A percentile compares a stretch with the other conserved stretches of the same genome.
phyloP scores from a whole-genome alignment of 37 sponge, comb jelly and placozoan genomes.

The Agelas oroides region DNA sequence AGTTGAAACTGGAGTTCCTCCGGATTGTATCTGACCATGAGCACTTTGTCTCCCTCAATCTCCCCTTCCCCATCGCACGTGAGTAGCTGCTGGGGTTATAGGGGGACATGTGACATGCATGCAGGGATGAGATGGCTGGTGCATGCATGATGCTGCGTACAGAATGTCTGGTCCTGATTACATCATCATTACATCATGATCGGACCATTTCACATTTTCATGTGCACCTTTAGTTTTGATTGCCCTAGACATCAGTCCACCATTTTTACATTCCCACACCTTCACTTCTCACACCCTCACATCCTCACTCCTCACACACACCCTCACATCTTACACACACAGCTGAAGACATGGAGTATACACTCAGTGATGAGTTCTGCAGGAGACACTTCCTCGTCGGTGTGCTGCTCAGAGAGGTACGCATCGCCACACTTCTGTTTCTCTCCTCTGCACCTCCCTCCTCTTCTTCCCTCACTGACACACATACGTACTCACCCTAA shows the following conservation, averaged over 20 bases:
- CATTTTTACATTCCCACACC: not conserved
- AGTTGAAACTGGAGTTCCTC: slow-evolving; percentile 86
- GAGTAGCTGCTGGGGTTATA: not conserved
- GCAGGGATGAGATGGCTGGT: too few relatives aligned
- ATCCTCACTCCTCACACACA: not conserved
- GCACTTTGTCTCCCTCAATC: slow-evolving; percentile 91
- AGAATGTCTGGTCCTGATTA: too few relatives aligned
- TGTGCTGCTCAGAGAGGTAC: slow-evolving; percentile 84
- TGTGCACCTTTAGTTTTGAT: not conserved
- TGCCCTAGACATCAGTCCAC: not conserved
- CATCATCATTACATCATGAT: too few relatives aligned
- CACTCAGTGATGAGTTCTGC: slow-evolving; percentile 83
- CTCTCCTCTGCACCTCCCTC: too few relatives aligned
- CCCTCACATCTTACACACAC: not conserved
- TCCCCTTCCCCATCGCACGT: slow-evolving; percentile 66
- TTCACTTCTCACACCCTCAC: not conserved
- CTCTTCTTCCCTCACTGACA: too few relatives aligned
- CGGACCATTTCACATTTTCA: not conserved
- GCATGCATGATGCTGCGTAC: too few relatives aligned
- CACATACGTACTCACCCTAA: too few relatives aligned
- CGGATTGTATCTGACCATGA: slow-evolving; percentile 85
- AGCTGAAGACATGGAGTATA: slow-evolving; percentile 45
- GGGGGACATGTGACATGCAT: too few relatives aligned
- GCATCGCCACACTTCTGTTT: not conserved
- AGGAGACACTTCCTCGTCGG: slow-evolving; percentile 83